Evolutionary conservation across 2,888 invertebrate genomes (phyloP).

Genomic region (Drosophila eohydei): DNA sequence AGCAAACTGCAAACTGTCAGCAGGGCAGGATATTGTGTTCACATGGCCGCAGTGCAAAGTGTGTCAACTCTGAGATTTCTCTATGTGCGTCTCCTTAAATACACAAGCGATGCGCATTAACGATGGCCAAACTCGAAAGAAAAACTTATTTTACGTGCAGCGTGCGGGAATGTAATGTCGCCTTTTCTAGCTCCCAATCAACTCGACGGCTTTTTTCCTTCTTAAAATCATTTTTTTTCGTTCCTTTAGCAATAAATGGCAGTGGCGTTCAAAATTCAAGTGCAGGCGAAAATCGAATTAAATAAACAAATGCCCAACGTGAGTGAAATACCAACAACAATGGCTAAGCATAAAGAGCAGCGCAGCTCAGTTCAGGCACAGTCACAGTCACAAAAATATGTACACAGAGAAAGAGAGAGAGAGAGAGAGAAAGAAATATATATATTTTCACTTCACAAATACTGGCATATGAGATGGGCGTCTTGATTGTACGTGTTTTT

Average conservation of each 20-base stretch:
- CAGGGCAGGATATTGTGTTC: constrained; percentile 72
- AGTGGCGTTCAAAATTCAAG: constrained; percentile 57
- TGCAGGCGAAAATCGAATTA: constrained; percentile 83
- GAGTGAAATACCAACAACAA: constrained; percentile 80
- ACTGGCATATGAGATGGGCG: constrained; percentile 40
- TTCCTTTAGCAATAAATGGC: constrained; percentile 29
- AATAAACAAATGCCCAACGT: constrained; percentile 85
- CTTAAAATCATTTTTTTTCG: constrained; percentile 3
- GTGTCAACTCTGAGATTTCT: constrained; percentile 65
- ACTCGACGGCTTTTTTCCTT: constrained; percentile 1
- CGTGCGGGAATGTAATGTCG: constrained; percentile 42
- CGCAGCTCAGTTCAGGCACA: constrained; percentile 11
- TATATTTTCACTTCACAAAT: constrained; percentile 12
- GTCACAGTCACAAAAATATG: constrained; percentile 1
- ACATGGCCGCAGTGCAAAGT: constrained; percentile 64
- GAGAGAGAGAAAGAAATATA: background rate
- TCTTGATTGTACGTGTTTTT: constrained; percentile 59
- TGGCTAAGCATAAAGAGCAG: constrained; percentile 29
- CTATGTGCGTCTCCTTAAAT: constrained; percentile 40
- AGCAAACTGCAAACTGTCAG: constrained; percentile 57
- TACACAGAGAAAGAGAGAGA: background rate
- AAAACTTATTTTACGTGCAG: constrained; percentile 26
- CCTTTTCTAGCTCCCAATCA: constrained; percentile 30
- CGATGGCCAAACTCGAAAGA: constrained; percentile 16
- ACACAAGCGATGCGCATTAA: constrained; percentile 35